Evolutionary conservation across 2,888 invertebrate genomes (phyloP), one percentile per base, ranked within the genome.

Genomic region (Palloptera scutellata): DNA sequence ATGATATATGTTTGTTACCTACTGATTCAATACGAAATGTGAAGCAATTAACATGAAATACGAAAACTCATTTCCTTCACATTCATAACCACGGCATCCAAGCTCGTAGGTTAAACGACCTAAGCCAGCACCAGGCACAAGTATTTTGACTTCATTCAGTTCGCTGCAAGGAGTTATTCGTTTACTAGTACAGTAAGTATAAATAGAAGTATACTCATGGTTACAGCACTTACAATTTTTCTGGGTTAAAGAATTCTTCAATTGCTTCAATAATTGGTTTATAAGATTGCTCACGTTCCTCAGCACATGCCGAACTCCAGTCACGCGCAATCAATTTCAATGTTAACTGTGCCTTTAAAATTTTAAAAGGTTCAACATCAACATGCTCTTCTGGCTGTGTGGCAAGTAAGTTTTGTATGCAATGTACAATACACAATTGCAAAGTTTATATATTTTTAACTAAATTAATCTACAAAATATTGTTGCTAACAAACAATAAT

Each of bases 31-130:
- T 67, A 99, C 92, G 84, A 97, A 98, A 86, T 97, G 95, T 55
- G 98, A 97, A 0, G 96, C 94, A 75, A 98, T 94, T 60, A 99
- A 87, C 98, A 99, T 99, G 84, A 96, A 98, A 51, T 98, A 88
- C 41, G 96, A 97, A 87, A 97, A 98, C 86, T 99, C 99, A 83
- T 99, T 99, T 72, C 98, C 99, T 85, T 98, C 96, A 77, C 97
- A 98, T 11, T 89, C 89, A 86, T 92, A 99, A 1, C 98, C 98
- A 17, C 91, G 88, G 66, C 89, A 89, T 0, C 98, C 97, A 42
- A 99, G 89, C 87, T 99, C 98, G 87, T 93, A 97, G 0, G 97
- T 95, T 1, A 99, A 87, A 68, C 99, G 87, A 0, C 97, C 98
- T 6, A 98, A 87, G 0, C 98, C 98, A n/a, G 97, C 96, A 1